Conservation (phyloP, 2,113 vertebrate species). For the Gnathonemus echidnorhynchus region DNA sequence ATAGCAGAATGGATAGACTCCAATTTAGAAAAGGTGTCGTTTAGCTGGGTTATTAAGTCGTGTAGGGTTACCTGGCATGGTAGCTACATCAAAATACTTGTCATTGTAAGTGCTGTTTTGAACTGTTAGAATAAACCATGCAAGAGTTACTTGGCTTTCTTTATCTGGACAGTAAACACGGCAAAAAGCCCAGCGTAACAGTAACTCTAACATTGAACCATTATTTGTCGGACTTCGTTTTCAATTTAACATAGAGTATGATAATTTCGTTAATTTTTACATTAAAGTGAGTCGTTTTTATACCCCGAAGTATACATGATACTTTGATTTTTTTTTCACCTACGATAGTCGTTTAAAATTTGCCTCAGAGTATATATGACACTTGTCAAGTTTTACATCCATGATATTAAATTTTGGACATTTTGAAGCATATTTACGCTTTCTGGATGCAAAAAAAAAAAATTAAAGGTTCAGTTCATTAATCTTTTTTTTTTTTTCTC, state of each 20-base stretch:
- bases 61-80: background rate
- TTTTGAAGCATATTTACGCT: background rate
- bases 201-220: background rate
- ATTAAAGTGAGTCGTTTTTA: background rate
- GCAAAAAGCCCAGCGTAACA: background rate
- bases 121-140: background rate
- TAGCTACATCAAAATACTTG: background rate
- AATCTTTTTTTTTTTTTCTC: background rate
- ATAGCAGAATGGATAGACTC: background rate
- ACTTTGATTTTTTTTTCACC: background rate
- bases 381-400: background rate
- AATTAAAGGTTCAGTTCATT: background rate
- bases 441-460: background rate
- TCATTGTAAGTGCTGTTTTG: background rate
- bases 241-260: background rate
- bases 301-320: background rate
- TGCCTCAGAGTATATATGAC: background rate
- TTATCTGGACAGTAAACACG: background rate
- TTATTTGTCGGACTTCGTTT: background rate
- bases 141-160: background rate
- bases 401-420: background rate
- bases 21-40: background rate
- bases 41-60: background rate
- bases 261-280: background rate
- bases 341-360: background rate